phyloP scores from a whole-genome alignment of 2,113 vertebrate species.

The Anhinga rufa region DNA sequence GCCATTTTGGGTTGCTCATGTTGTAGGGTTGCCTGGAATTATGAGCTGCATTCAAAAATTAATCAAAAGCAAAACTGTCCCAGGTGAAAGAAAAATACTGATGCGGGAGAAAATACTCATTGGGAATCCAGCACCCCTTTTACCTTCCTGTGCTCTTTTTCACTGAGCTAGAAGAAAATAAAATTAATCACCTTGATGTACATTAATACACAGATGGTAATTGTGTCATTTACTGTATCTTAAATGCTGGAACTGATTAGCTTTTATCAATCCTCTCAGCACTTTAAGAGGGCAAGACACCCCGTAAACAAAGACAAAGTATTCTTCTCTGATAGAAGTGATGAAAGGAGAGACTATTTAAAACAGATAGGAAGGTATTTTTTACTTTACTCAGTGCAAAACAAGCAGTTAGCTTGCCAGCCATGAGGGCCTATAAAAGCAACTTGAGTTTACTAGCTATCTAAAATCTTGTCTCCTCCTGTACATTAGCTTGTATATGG shows the following conservation, averaged over 20 bases:
- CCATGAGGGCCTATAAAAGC: background rate
- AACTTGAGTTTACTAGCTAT: background rate
- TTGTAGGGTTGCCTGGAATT: background rate
- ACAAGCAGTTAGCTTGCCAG: background rate
- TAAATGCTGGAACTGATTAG: conserved; percentile 29
- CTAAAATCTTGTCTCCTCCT: background rate
- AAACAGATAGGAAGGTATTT: conserved; percentile 26
- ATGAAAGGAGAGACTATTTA: conserved; percentile 35
- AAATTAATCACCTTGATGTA: background rate
- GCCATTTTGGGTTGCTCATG: background rate
- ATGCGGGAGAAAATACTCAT: background rate
- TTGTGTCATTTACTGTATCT: conserved; percentile 29
- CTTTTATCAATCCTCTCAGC: conserved; percentile 20
- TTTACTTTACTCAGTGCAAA: background rate
- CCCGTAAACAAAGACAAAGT: conserved; percentile 57
- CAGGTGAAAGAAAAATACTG: background rate
- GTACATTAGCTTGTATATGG: background rate
- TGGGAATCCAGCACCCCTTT: background rate
- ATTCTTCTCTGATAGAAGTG: conserved; percentile 33
- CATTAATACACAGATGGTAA: conserved; percentile 19
- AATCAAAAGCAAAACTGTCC: background rate
- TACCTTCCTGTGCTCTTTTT: conserved; percentile 2
- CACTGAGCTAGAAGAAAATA: background rate
- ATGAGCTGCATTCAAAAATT: background rate
- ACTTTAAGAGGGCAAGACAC: background rate